Percentiles rank a stretch among this genome's conserved stretches.
These are phyloP conservation scores for Microtus oregoni DNA, from an alignment of 2,113 vertebrate species.

Conservation along the genomic window DNA sequence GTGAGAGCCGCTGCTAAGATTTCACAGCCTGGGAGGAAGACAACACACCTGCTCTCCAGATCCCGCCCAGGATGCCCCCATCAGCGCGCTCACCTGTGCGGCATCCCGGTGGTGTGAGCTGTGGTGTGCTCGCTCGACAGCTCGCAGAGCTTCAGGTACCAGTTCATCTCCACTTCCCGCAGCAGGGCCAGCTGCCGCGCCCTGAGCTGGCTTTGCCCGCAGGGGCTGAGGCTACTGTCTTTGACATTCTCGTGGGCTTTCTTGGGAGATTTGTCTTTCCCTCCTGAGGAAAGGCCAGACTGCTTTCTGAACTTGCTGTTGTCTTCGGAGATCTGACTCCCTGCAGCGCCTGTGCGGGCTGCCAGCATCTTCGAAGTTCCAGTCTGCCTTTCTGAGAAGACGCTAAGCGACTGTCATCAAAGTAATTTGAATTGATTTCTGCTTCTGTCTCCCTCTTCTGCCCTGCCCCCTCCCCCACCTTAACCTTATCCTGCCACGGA, in stretches of 20 bases:
- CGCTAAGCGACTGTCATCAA: constrained; percentile 73
- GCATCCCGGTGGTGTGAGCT: constrained; percentile 92
- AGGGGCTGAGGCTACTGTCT: constrained; percentile 83
- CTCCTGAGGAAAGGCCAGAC: constrained; percentile 88
- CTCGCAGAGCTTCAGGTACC: constrained; percentile 93
- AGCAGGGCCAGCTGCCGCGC: constrained; percentile 88
- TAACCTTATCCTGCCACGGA: constrained; percentile 86
- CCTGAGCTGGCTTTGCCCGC: constrained; percentile 84
- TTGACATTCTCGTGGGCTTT: constrained; percentile 87
- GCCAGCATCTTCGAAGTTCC: constrained; percentile 89
- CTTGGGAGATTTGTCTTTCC: constrained; percentile 84
- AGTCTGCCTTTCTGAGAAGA: not conserved
- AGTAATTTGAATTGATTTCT: constrained; percentile 78
- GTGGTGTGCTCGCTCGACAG: constrained; percentile 91
- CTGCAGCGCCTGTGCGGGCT: constrained; percentile 90
- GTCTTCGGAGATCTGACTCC: constrained; percentile 85
- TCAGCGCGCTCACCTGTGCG: constrained; percentile 92
- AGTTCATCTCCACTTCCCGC: constrained; percentile 94
- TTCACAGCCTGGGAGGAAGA: not conserved
- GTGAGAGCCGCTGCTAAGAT: not conserved
- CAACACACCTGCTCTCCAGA: not conserved
- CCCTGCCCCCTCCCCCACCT: constrained; percentile 72
- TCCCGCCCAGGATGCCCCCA: not conserved
- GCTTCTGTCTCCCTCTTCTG: constrained; percentile 80
- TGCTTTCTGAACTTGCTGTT: constrained; percentile 87